These are phyloP conservation scores for Drosophila equinoxialis DNA, from an alignment of 1,140 invertebrate genomes.

Conservation along the genomic window DNA sequence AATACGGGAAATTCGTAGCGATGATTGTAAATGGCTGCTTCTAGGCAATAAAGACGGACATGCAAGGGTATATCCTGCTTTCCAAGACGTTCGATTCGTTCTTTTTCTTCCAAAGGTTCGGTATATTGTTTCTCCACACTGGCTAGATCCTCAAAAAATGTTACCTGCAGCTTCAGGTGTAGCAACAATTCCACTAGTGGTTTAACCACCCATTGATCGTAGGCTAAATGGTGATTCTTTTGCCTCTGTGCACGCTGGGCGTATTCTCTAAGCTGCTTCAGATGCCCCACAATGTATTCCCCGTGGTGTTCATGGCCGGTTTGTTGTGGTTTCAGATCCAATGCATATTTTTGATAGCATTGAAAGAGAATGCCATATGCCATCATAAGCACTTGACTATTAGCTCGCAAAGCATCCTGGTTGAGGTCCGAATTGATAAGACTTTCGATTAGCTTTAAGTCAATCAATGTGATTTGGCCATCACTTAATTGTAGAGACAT, in stretches of 20 bases:
- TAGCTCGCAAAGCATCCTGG: slow-evolving; percentile 62
- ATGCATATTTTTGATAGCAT: slow-evolving; percentile 54
- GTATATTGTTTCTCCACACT: slow-evolving; percentile 51
- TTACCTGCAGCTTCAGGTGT: slow-evolving; percentile 24
- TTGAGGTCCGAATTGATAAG: slow-evolving; percentile 59
- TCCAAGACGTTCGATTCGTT: background rate
- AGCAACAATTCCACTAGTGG: slow-evolving; percentile 55
- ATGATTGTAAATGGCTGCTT: slow-evolving; percentile 33
- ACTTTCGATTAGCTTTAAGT: slow-evolving; percentile 37
- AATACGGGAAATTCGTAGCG: background rate
- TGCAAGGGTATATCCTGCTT: slow-evolving; percentile 26
- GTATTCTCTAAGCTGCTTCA: slow-evolving; percentile 57
- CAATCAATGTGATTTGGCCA: background rate
- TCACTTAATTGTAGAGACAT: background rate
- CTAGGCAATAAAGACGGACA: slow-evolving; percentile 47
- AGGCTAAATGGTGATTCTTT: slow-evolving; percentile 12
- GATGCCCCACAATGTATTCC: slow-evolving; percentile 51
- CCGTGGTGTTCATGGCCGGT: slow-evolving; percentile 25
- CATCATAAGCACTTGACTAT: slow-evolving; percentile 42
- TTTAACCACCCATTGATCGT: slow-evolving; percentile 31
- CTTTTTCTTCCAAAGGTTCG: background rate
- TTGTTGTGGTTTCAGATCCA: background rate
- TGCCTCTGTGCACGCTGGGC: slow-evolving; percentile 50
- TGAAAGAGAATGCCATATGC: slow-evolving; percentile 51
- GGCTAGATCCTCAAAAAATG: slow-evolving; percentile 52